Conservation (phyloP, 2,113 vertebrate species). For the Neotragus pygmaeus region DNA sequence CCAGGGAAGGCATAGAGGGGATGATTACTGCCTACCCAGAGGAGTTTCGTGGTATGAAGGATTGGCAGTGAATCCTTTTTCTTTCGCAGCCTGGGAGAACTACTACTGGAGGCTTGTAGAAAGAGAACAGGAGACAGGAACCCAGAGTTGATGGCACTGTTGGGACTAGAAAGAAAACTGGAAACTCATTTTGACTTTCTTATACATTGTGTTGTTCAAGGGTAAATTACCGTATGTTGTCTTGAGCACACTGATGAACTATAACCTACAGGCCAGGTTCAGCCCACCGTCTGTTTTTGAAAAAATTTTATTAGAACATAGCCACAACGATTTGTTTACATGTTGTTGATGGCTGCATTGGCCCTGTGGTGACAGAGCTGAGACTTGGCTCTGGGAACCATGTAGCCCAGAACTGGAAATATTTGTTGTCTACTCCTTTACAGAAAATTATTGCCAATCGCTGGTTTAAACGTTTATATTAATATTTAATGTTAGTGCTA, state of each 20-base stretch:
- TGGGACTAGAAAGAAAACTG: background rate
- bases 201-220: constrained; percentile 2
- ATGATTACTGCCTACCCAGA: background rate
- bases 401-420: background rate
- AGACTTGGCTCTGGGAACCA: background rate
- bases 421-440: background rate
- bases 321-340: background rate
- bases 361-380: background rate
- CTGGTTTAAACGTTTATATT: background rate
- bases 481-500: background rate
- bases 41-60: background rate
- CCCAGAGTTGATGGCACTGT: background rate
- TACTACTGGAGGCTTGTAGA: background rate
- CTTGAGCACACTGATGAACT: background rate
- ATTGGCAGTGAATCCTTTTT: background rate
- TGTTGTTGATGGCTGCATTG: background rate
- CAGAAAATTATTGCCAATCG: background rate
- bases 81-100: background rate
- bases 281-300: background rate
- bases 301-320: background rate
- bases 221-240: background rate
- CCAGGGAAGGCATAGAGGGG: no score
- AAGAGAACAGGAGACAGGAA: background rate
- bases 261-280: background rate
- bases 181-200: background rate